These are phyloP conservation scores for Brachionus plicatilis DNA, from an alignment of 1,140 invertebrate genomes.

Conservation along the genomic window DNA sequence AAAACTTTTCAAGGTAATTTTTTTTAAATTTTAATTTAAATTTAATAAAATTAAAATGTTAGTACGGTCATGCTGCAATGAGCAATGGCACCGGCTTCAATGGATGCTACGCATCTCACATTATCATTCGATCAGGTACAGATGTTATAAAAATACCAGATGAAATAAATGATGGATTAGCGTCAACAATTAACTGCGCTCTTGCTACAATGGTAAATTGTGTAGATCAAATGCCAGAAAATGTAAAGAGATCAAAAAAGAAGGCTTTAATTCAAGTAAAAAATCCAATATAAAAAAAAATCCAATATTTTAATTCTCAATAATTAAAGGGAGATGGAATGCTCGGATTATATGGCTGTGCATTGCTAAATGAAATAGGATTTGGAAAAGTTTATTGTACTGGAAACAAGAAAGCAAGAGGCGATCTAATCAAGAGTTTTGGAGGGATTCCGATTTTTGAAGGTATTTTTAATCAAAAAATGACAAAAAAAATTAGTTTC, in stretches of 20 bases:
- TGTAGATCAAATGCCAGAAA: background rate
- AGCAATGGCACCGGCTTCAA: background rate
- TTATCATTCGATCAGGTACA: slow-evolving; percentile 16
- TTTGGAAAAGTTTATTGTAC: slow-evolving; percentile 35
- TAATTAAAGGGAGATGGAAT: slow-evolving; percentile 32
- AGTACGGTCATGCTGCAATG: slow-evolving; percentile 35
- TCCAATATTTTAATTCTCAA: background rate
- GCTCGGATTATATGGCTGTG: slow-evolving; percentile 37
- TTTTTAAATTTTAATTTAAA: background rate
- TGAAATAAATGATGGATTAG: slow-evolving; percentile 19
- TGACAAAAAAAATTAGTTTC: background rate
- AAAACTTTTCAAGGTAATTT: slow-evolving; percentile 18
- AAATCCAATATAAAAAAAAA: background rate
- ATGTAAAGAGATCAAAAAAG: background rate
- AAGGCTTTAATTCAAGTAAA: slow-evolving; percentile 3
- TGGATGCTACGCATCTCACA: slow-evolving; percentile 37
- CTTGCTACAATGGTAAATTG: slow-evolving; percentile 37
- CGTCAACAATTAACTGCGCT: slow-evolving; percentile 28
- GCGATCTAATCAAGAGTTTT: slow-evolving; percentile 11
- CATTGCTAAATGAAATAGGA: slow-evolving; percentile 23
- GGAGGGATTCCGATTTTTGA: slow-evolving; percentile 25
- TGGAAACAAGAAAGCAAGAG: background rate
- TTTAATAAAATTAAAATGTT: background rate
- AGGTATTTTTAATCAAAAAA: background rate
- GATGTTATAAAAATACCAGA: background rate